Evolutionary conservation across 2,113 vertebrate species (phyloP), one percentile per base, ranked within the genome.

Genomic region (Buteo buteo): DNA sequence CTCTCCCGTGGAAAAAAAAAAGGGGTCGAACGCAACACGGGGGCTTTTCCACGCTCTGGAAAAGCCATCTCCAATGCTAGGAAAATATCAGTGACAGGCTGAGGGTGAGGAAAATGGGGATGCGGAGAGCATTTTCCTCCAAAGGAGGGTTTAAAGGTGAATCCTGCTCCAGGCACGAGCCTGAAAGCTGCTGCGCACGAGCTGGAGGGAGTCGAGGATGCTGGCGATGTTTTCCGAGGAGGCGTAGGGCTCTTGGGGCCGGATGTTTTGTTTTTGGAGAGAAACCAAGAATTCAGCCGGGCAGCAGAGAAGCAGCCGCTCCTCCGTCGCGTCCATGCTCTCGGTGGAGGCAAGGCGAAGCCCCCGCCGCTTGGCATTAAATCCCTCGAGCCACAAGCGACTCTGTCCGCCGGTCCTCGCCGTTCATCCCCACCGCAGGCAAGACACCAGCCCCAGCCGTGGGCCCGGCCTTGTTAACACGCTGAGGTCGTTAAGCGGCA

Each of bases 21-120:
- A 28, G 20, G n/a, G n/a, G 49, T 28, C 2, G 28, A 54, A 54
- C 1, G 10, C 10, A 16, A 38, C 1, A 19, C 1, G 1, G 49
- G 49, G 49, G 18, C n/a, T 38, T 38, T 21, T 38, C 47, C 17
- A 4, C 3, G 9, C 45, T 13, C 32, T 3, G 19, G 22, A n/a
- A 36, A 49, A 49, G 45, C 12, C 34, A 14, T 7, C n/a, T 38
- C 47, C 10, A 7, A 71, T 1, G 4, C 26, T 2, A 6, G 47
- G 69, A 31, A 25, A 34, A 26, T 16, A 18, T 6, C 32, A 17
- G 44, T 2, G 3, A 34, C 31, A 17, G 42, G 65, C 65, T 12
- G 44, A 34, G 21, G 22, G 65, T 0, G 2, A 38, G 69, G 49
- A 21, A 22, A 38, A 6, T 2, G 6, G 36, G 77, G 42, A 67